A percentile compares a stretch with the other conserved stretches of the same genome.
These are phyloP conservation scores for Hoplodrina blanda DNA, from an alignment of 2,888 invertebrate genomes.

Conservation along the genomic window DNA sequence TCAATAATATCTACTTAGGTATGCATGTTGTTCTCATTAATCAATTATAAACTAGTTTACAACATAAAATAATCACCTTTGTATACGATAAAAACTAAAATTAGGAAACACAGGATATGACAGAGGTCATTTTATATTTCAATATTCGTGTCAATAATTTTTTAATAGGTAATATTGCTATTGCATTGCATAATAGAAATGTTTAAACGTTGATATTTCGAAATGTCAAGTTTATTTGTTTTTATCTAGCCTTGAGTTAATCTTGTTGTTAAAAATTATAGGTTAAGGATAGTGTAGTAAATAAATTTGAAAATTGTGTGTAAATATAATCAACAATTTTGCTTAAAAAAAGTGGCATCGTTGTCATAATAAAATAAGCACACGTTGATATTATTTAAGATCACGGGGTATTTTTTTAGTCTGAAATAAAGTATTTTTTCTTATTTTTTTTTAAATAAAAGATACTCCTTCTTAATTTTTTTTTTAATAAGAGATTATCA, in stretches of 20 bases:
- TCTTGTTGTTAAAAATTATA: background rate
- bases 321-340: too few species aligned
- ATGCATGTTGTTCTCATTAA: background rate
- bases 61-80: conserved; percentile 25
- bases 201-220: background rate
- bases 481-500: too few species aligned
- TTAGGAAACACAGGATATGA: conserved; percentile 45
- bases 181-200: conserved; percentile 4
- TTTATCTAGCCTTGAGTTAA: background rate
- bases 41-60: background rate
- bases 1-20: background rate
- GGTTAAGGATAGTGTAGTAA: background rate
- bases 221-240: conserved; percentile 30
- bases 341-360: too few species aligned
- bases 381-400: too few species aligned
- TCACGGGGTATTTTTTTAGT: too few species aligned
- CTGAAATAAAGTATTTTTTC: too few species aligned
- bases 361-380: conserved; percentile 8
- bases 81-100: conserved; percentile 17
- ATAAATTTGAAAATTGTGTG: background rate
- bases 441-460: too few species aligned
- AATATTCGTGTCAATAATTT: conserved; percentile 30
- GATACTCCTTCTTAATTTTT: too few species aligned
- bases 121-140: conserved; percentile 29
- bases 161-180: background rate